Evolutionary conservation across 2,888 invertebrate genomes (phyloP), one percentile per base, ranked within the genome.

Genomic region (Leptinotarsa tumamoca): DNA sequence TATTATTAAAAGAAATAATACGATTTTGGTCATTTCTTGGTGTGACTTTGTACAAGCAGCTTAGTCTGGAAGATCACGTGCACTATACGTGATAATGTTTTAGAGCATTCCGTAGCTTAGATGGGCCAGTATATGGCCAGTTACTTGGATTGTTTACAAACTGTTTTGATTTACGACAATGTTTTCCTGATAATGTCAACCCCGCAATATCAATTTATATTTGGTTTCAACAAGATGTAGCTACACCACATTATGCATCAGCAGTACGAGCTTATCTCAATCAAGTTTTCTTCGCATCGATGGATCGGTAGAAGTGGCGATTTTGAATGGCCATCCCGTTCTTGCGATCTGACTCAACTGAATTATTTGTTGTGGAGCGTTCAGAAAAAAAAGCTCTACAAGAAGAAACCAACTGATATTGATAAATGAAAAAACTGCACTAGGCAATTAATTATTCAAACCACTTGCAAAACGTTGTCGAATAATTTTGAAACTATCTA

Each of bases 231-330:
- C 23, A 63, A n/a, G 18, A n/a, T 63, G 4, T 17, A 63, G n/a
- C 63, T 63, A 21, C 21, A n/a, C 63, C 21, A 21, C 18, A 63
- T 63, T 63, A n/a, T n/a, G 63, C 61, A 61, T 10, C 61, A 61
- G 61, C 61, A 61, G 27, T 61, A 14, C 21, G 21, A 61, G 27
- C 0, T 3, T 61, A 61, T 15, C 27, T 51, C 7, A 51, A 51
- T 51, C 10, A 51, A 51, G 15, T 51, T 51, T 51, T 51, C 5
- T 15, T 13, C 51, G 3, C 27, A 4, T 52, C 5, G 14, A 17
- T 52, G 17, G 14, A 52, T 52, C 17, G 52, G 17, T 52, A 52
- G 15, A 52, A 3, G 52, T 17, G 52, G 17, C 17, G 17, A 52
- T 13, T 17, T 52, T 52, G 52, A 52, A 52, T 52, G 17, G 4